Evolutionary conservation across 1,140 invertebrate genomes (phyloP), one percentile per base, ranked within the genome.

Genomic region (Tenebrio molitor): DNA sequence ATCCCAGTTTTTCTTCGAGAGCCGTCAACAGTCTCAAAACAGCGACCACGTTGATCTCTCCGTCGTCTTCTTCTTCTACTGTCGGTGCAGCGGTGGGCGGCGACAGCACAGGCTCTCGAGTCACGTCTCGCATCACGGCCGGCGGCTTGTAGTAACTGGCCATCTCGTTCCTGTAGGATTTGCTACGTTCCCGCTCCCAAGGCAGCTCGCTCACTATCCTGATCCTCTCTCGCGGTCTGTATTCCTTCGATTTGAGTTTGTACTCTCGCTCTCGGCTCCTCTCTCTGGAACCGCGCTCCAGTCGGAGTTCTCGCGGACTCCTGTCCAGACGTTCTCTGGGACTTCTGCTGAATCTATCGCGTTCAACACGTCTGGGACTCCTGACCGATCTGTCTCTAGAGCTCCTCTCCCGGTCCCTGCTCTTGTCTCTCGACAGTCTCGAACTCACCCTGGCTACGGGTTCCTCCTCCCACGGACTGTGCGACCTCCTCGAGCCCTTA

Each of bases 1-100:
- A 93, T 21, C 93, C 93, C 8, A 95, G 80, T 77, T 93, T 91
- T 72, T 89, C 89, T 83, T 95, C 93, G 0, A 95, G 83, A 0
- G 93, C 93, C 2, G 92, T 92, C 0, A 95, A 83, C 53, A 93
- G 82, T 62, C 93, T 84, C 33, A 95, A 79, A 12, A 94, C 89
- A 34, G 88, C 88, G 3, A 95, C 89, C 5, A 94, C 83, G 29
- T 89, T 89, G 29, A 87, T 84, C 23, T 86, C 74, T 0, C 75
- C 82, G 8, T 82, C 84, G 41, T 84, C 82, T 1, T 82, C 77
- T 6, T 78, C 83, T 2, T 82, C 78, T 1, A 76, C 76, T 23
- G 71, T 69, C 71, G 46, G 16, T 53, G 72, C 16, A 77, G 72
- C 34, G 74, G 71, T 65, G 68, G 79, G 76, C 34, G 73, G 74